phyloP scores from a whole-genome alignment of 2,113 vertebrate genomes.

The Platichthys stellatus region DNA sequence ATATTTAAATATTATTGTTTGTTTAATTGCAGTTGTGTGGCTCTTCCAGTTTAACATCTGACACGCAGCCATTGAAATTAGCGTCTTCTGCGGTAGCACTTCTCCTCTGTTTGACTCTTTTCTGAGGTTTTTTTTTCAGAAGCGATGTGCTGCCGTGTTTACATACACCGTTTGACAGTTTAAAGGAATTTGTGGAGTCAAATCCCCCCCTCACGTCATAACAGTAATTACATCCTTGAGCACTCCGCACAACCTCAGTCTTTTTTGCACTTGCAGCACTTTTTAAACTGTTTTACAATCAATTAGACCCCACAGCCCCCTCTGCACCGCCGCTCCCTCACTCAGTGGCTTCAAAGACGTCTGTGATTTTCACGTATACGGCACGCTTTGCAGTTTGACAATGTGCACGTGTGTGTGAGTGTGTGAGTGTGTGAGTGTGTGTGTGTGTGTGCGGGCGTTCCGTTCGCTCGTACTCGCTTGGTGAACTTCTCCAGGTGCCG shows the following conservation, averaged over 20 bases:
- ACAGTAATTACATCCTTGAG: slow-evolving; percentile 76
- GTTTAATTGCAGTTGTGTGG: no score
- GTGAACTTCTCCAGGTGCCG: slow-evolving; percentile 62
- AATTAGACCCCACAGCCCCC: slow-evolving; percentile 64
- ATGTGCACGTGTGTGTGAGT: background rate
- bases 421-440: slow-evolving; percentile 17
- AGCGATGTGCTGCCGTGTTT: slow-evolving; percentile 54
- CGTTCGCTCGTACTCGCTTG: slow-evolving; percentile 12
- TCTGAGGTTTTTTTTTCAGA: slow-evolving; percentile 34
- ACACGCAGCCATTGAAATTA: background rate
- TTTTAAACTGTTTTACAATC: slow-evolving; percentile 80
- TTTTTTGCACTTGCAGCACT: slow-evolving; percentile 70
- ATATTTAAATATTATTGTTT: no score
- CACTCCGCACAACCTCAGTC: slow-evolving; percentile 65
- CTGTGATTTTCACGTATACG: slow-evolving; percentile 48
- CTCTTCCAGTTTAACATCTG: no score
- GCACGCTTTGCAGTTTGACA: slow-evolving; percentile 36
- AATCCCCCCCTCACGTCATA: slow-evolving; percentile 69
- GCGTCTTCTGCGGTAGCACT: slow-evolving; percentile 7
- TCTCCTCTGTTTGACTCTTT: slow-evolving; percentile 35
- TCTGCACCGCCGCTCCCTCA: slow-evolving; percentile 35
- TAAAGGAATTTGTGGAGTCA: slow-evolving; percentile 70
- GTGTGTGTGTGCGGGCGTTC: slow-evolving; percentile 8
- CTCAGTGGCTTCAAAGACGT: slow-evolving; percentile 67
- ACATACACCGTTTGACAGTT: slow-evolving; percentile 69